Base-by-base conservation (phyloP, 1,140 invertebrate genomes). In the Hermetia illucens region DNA sequence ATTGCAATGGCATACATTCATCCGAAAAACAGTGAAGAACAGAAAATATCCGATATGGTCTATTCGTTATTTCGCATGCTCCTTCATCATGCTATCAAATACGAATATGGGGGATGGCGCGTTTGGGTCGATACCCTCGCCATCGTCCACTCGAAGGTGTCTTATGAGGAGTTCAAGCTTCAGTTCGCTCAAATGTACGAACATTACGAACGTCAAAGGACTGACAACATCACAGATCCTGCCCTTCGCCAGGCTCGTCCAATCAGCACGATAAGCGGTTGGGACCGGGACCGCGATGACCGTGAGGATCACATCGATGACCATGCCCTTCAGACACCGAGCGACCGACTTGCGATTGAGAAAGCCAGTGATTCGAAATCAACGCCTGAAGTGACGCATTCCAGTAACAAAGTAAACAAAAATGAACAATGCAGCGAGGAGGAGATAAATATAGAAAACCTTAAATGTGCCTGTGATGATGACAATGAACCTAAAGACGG, bases 111-210 rank as follows among this genome's bases (percentile, higher is more conserved):
- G n/a, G 96, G 96, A 9, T 99, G 96, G 96, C 69, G 96, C 46
- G 96, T 99, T 8, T 99, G 96, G 95, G 95, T 99, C 5, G 96
- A 99, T 60, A 99, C 95, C 0, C 59, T 99, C 30, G 94, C 96
- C 4, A 99, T 99, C 55, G 89, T 98, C 12, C 96, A 99, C 70
- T 98, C 95, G 1, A 98, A 98, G 75, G 92, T 95, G 4, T 92
- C 91, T 0, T 95, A 94, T 58, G 91, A 96, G 70, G 91, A 97
- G 64, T 96, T 96, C 58, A 90, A 91, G 57, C 70, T 92, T 13
- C 87, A 92, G 55, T 92, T 92, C 61, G 85, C 87, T 38, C 86
- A 92, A 65, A 93, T 96, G 86, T 96, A 97, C 62, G 88, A 93
- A 53, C 90, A 94, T 53, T 96, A 95, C 60, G 91, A 95, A 51